Evolutionary conservation across 2,113 vertebrate species (phyloP).

Genomic region (Malaclemys terrapin): DNA sequence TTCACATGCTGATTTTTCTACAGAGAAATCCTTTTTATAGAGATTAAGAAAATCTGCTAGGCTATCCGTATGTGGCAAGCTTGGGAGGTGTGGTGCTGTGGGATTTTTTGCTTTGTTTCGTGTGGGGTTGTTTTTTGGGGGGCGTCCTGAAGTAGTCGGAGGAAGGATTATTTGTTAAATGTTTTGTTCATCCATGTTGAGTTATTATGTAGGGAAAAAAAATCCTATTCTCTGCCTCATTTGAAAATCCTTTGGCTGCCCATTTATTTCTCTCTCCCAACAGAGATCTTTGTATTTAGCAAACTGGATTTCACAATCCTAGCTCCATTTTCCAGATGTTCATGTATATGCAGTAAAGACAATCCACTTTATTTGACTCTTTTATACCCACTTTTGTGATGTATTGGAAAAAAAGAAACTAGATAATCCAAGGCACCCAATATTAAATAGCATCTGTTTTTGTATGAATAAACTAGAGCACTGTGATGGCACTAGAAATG

Average conservation of each 20-base stretch:
- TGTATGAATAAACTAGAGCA: background rate
- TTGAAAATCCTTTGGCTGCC: constrained; percentile 19
- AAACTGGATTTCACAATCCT: constrained; percentile 48
- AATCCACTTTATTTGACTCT: background rate
- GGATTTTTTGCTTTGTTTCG: background rate
- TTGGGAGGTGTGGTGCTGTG: background rate
- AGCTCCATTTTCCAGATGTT: constrained; percentile 48
- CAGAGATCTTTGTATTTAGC: constrained; percentile 28
- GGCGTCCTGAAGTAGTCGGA: background rate
- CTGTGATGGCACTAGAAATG: background rate
- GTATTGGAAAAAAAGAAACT: background rate
- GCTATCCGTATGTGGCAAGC: background rate
- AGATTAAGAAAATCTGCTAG: background rate
- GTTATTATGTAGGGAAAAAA: background rate
- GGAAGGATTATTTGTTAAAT: background rate
- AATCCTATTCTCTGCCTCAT: background rate
- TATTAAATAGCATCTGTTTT: background rate
- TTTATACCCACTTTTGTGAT: background rate
- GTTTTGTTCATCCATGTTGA: background rate
- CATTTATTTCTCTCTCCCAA: constrained; percentile 32
- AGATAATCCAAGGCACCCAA: background rate
- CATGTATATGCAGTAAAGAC: background rate
- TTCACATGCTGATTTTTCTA: background rate
- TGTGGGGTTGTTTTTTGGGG: background rate
- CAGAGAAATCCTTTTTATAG: background rate